Percentiles rank a stretch among this genome's conserved stretches.
Conservation (phyloP, 92 coral and sea anemone species). For the Hydrozoanthus gracilis region DNA sequence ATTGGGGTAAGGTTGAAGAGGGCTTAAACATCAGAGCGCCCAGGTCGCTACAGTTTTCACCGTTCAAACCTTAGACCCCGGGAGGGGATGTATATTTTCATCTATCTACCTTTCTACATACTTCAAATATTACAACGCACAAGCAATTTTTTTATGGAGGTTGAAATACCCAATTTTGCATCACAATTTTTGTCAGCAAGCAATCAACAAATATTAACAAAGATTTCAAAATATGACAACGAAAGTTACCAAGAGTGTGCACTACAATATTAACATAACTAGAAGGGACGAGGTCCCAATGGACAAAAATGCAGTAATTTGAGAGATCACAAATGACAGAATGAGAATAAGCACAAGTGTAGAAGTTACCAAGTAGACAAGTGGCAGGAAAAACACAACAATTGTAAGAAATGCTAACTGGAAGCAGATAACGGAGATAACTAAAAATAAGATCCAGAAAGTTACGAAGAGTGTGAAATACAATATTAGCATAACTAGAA, state of each 20-base stretch:
- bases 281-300: conserved; percentile 33
- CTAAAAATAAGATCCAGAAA: not conserved
- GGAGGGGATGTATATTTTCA: conserved; percentile 45
- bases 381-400: not conserved
- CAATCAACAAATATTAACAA: conserved; percentile 37
- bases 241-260: conserved; percentile 3
- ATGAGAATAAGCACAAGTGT: not conserved
- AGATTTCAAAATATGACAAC: not conserved
- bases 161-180: conserved; percentile 57
- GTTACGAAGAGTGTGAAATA: conserved; percentile 7
- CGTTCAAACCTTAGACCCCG: conserved; percentile 58
- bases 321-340: conserved; percentile 1
- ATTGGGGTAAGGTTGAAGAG: conserved; percentile 52
- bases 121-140: not conserved
- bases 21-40: conserved; percentile 57
- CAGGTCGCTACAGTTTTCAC: conserved; percentile 57
- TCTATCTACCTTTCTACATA: conserved; percentile 38
- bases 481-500: conserved; percentile 41
- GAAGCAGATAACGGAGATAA: not conserved
- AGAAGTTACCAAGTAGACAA: not conserved
- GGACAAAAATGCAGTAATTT: conserved; percentile 1
- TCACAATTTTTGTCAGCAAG: not conserved
- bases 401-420: not conserved
- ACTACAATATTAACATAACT: conserved; percentile 29
- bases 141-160: conserved; percentile 34